Conservation (phyloP, 2,113 vertebrate species). For the Onychorhynchus coronatus region DNA sequence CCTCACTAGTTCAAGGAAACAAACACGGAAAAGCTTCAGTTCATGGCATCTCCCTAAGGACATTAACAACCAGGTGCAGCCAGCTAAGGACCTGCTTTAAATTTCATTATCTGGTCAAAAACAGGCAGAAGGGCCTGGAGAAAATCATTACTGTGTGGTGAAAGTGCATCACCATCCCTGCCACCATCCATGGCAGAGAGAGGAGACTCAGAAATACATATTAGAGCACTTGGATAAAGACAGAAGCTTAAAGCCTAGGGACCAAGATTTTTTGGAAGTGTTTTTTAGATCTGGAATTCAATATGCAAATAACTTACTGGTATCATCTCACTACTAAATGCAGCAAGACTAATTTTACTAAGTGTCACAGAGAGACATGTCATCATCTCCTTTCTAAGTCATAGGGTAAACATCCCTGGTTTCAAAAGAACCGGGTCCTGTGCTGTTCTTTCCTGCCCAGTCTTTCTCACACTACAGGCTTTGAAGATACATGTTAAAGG, state of each 20-base stretch:
- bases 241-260: not conserved
- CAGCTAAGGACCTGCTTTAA: not conserved
- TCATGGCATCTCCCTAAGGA: not conserved
- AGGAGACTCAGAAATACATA: not conserved
- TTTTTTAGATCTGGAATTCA: not conserved
- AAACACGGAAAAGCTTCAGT: not conserved
- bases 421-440: not conserved
- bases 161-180: not conserved
- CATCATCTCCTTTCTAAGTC: not conserved
- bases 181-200: not conserved
- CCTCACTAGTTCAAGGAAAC: not conserved
- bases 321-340: not conserved
- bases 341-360: not conserved
- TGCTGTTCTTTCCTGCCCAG: not conserved
- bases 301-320: not conserved
- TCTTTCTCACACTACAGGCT: not conserved
- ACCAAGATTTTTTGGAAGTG: not conserved
- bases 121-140: not conserved
- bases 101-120: not conserved
- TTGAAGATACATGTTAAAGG: conserved; percentile 26
- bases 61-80: not conserved
- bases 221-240: not conserved
- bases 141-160: not conserved
- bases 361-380: not conserved
- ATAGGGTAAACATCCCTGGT: conserved; percentile 32